These are phyloP conservation scores for Toxotes lorentzi DNA, from an alignment of 2,797 vertebrate species.

Conservation along the genomic window DNA sequence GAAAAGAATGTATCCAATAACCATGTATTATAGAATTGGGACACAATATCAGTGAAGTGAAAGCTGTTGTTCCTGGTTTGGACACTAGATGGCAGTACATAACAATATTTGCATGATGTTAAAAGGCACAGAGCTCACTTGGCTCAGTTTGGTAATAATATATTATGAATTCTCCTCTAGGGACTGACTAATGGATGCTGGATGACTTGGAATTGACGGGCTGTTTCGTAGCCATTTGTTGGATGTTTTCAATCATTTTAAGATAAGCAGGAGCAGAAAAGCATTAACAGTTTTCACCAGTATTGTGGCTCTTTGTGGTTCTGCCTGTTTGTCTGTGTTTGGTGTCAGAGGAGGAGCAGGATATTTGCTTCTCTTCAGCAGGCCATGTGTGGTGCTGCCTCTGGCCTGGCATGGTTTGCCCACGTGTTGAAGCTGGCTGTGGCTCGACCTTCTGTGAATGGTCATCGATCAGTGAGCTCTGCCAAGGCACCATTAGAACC, in stretches of 20 bases:
- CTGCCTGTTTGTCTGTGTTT: slow-evolving; percentile 5
- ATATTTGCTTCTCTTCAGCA: background rate
- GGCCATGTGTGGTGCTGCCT: slow-evolving; percentile 10
- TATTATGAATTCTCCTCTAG: background rate
- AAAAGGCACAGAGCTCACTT: background rate
- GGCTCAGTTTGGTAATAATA: background rate
- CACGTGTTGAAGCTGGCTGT: background rate
- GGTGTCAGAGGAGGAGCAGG: background rate
- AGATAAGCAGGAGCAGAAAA: background rate
- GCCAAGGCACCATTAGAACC: slow-evolving; percentile 33
- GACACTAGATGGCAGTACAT: slow-evolving; percentile 74
- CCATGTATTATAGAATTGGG: too few relatives aligned
- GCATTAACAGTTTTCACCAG: background rate
- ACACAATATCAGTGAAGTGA: background rate
- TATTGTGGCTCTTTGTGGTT: background rate
- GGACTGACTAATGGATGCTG: background rate
- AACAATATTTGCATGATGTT: background rate
- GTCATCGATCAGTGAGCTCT: slow-evolving; percentile 51
- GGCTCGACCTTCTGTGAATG: background rate
- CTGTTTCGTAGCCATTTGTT: background rate
- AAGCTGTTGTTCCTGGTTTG: background rate
- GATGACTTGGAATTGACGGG: background rate
- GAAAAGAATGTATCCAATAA: background rate
- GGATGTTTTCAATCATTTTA: background rate
- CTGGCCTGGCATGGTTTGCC: background rate